These are phyloP conservation scores for Diogma glabrata DNA, from an alignment of 2,888 invertebrate species.

Conservation along the genomic window DNA sequence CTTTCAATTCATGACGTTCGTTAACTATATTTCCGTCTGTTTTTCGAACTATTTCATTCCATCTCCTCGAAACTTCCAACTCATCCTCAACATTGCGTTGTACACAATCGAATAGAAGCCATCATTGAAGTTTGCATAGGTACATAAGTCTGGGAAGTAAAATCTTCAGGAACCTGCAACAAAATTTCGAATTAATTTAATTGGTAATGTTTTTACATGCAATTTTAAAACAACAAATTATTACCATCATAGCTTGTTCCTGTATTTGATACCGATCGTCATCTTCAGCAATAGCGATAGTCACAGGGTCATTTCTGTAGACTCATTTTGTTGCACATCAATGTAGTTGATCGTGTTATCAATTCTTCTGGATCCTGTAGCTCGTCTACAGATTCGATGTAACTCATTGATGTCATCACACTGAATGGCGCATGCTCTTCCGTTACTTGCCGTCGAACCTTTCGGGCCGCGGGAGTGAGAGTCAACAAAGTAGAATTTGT, in stretches of 20 bases:
- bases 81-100: conserved; percentile 19
- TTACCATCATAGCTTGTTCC: too few species aligned
- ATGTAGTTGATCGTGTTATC: conserved; percentile 16
- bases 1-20: too few species aligned
- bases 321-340: conserved; percentile 7
- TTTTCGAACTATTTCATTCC: conserved; percentile 19
- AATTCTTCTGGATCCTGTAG: conserved; percentile 16
- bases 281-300: too few species aligned
- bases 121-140: conserved; percentile 18
- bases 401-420: conserved; percentile 15
- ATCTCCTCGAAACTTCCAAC: conserved; percentile 15
- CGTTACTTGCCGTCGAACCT: conserved; percentile 15
- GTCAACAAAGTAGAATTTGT: conserved; percentile 20
- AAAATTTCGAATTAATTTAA: too few species aligned
- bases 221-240: too few species aligned
- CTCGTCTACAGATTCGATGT: conserved; percentile 16
- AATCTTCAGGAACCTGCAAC: background rate
- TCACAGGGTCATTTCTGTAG: too few species aligned
- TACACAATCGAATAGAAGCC: too few species aligned
- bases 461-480: conserved; percentile 22
- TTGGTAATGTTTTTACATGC: too few species aligned
- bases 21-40: too few species aligned
- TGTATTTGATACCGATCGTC: too few species aligned
- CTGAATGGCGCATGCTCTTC: too few species aligned
- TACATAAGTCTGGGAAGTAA: background rate